Percentiles rank a stretch among this genome's conserved stretches.
phyloP scores from a whole-genome alignment of 2,888 invertebrate species.

The Drosophila prostipennis region DNA sequence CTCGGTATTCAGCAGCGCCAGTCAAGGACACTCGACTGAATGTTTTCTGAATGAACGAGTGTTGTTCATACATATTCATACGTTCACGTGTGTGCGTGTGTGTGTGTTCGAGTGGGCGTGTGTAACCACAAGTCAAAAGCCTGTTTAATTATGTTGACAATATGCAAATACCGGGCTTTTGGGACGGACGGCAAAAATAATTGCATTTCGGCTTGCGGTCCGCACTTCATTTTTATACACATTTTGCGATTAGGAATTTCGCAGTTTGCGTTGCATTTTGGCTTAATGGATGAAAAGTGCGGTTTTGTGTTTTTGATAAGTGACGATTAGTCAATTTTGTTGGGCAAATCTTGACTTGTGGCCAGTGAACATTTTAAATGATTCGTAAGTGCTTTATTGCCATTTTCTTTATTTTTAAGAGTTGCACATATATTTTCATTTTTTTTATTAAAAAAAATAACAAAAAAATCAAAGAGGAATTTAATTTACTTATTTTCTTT shows the following conservation, averaged over 20 bases:
- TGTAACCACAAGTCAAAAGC: conserved; percentile 62
- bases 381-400: neutral
- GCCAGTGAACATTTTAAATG: neutral
- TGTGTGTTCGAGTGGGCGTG: conserved; percentile 29
- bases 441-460: too few species aligned
- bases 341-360: conserved; percentile 3
- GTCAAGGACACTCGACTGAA: conserved; percentile 68
- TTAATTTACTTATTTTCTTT: too few species aligned
- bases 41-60: conserved; percentile 58
- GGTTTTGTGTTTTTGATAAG: neutral
- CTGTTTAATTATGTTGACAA: conserved; percentile 67
- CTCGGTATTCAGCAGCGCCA: conserved; percentile 35
- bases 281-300: conserved; percentile 1
- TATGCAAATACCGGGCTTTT: conserved; percentile 43
- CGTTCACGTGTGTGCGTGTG: neutral
- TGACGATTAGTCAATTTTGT: neutral
- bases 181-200: conserved; percentile 33
- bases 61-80: conserved; percentile 39
- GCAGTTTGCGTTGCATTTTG: neutral
- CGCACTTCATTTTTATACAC: conserved; percentile 11
- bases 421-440: too few species aligned
- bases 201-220: conserved; percentile 45
- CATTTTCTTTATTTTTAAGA: too few species aligned
- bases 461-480: too few species aligned
- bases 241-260: conserved; percentile 23